These are phyloP conservation scores for Coelopa frigida DNA, from an alignment of 1,140 invertebrate genomes.

Conservation along the genomic window DNA sequence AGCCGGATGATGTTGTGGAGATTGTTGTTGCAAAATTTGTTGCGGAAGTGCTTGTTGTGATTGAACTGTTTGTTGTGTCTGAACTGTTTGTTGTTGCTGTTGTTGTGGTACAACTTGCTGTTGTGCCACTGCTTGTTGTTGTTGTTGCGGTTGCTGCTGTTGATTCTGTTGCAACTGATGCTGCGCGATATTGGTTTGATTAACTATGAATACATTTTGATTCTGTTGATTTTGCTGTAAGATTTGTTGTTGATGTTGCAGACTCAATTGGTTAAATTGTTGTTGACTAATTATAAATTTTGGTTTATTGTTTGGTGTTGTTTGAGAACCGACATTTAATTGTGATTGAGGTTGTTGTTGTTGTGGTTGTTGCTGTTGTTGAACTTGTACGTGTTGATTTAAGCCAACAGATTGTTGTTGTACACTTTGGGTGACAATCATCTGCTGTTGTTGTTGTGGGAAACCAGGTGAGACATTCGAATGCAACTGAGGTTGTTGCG, in stretches of 20 bases:
- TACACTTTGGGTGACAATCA: not conserved
- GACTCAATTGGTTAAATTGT: slow-evolving; percentile 51
- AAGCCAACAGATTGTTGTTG: slow-evolving; percentile 16
- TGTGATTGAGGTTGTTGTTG: slow-evolving; percentile 7
- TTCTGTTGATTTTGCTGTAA: slow-evolving; percentile 41
- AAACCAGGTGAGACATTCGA: not conserved
- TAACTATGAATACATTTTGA: slow-evolving; percentile 39
- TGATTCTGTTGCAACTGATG: slow-evolving; percentile 44
- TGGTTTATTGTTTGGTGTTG: slow-evolving; percentile 19
- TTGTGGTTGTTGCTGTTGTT: slow-evolving; percentile 15
- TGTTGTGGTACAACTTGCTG: slow-evolving; percentile 44
- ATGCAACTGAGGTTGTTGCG: slow-evolving; percentile 6
- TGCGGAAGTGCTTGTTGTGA: slow-evolving; percentile 46
- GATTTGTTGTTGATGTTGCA: slow-evolving; percentile 51
- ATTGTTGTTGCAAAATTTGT: slow-evolving; percentile 32
- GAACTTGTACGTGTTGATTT: too few relatives aligned
- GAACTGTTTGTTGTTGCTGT: slow-evolving; percentile 47
- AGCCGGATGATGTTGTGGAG: slow-evolving; percentile 47
- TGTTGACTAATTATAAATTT: slow-evolving; percentile 47
- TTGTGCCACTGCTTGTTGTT: slow-evolving; percentile 42
- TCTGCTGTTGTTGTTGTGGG: slow-evolving; percentile 7
- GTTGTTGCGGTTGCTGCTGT: slow-evolving; percentile 34
- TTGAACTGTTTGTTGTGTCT: slow-evolving; percentile 48
- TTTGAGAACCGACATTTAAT: slow-evolving; percentile 10
- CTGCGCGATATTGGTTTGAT: slow-evolving; percentile 41